A percentile compares a stretch with the other conserved stretches of the same genome.
These are phyloP conservation scores for Fopius arisanus DNA, from an alignment of 1,140 invertebrate genomes.

Conservation along the genomic window DNA sequence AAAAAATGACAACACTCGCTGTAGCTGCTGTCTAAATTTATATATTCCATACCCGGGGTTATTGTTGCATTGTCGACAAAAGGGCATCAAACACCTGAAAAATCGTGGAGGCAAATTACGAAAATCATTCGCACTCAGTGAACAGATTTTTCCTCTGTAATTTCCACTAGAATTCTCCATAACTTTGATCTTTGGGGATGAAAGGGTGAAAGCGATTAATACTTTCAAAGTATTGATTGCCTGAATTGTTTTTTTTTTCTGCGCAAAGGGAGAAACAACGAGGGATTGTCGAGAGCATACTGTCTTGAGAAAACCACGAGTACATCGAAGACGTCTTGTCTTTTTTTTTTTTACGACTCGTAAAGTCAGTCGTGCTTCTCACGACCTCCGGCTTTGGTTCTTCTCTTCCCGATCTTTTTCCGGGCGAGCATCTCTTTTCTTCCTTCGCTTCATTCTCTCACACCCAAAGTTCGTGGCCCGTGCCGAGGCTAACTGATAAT, in stretches of 20 bases:
- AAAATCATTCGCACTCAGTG: too few species aligned
- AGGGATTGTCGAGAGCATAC: constrained; percentile 36
- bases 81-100: too few species aligned
- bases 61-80: too few species aligned
- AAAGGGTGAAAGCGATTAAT: too few species aligned
- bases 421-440: constrained; percentile 28
- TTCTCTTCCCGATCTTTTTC: constrained; percentile 31
- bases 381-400: constrained; percentile 42
- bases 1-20: neutral
- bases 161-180: too few species aligned
- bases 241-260: too few species aligned
- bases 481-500: constrained; percentile 61
- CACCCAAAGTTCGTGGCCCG: constrained; percentile 15
- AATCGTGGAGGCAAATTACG: too few species aligned
- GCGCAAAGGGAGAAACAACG: too few species aligned
- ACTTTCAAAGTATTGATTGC: too few species aligned
- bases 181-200: too few species aligned
- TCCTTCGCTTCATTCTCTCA: constrained; percentile 4
- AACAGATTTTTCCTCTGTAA: too few species aligned
- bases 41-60: neutral
- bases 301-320: constrained; percentile 40
- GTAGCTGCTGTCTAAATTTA: neutral
- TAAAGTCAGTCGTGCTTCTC: constrained; percentile 63
- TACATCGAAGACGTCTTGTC: constrained; percentile 50
- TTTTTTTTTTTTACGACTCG: constrained; percentile 58